phyloP scores from a whole-genome alignment of 2,797 vertebrate genomes.

The Sebastes baramenuke region DNA sequence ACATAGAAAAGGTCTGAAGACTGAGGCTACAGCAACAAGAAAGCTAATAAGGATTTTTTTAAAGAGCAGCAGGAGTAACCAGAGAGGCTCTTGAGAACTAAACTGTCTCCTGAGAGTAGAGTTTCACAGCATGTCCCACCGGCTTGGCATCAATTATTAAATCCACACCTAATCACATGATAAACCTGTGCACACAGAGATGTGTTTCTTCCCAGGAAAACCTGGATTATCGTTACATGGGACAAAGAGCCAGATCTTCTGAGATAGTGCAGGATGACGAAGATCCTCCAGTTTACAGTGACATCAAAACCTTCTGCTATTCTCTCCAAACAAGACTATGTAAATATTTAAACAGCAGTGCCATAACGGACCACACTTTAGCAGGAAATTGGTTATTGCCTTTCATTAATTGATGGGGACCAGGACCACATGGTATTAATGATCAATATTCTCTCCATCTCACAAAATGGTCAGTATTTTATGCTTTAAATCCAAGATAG shows the following conservation, averaged over 20 bases:
- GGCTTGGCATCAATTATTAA: slow-evolving; percentile 82
- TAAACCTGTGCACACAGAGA: slow-evolving; percentile 58
- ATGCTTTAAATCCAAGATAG: neutral
- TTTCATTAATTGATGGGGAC: neutral
- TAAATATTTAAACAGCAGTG: slow-evolving; percentile 7
- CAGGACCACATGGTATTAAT: neutral
- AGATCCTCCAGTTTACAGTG: slow-evolving; percentile 14
- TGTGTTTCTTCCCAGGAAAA: slow-evolving; percentile 34
- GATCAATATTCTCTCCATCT: neutral
- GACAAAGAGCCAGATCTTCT: slow-evolving; percentile 36
- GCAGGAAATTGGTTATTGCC: neutral
- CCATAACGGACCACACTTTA: neutral
- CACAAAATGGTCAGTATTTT: neutral
- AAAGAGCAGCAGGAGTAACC: slow-evolving; percentile 50
- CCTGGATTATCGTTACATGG: slow-evolving; percentile 48
- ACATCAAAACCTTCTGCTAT: slow-evolving; percentile 50
- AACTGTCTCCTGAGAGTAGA: slow-evolving; percentile 72
- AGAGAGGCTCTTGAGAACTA: slow-evolving; percentile 66
- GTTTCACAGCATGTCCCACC: slow-evolving; percentile 75
- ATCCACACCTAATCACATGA: slow-evolving; percentile 53
- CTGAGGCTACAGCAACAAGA: neutral
- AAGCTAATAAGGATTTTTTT: slow-evolving; percentile 5
- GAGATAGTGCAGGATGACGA: neutral
- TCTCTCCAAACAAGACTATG: slow-evolving; percentile 18
- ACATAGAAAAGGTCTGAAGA: neutral